A percentile compares a stretch with the other conserved stretches of the same genome.
Evolutionary conservation across 1,140 invertebrate genomes (phyloP).

Genomic region (Cyclina sinensis): DNA sequence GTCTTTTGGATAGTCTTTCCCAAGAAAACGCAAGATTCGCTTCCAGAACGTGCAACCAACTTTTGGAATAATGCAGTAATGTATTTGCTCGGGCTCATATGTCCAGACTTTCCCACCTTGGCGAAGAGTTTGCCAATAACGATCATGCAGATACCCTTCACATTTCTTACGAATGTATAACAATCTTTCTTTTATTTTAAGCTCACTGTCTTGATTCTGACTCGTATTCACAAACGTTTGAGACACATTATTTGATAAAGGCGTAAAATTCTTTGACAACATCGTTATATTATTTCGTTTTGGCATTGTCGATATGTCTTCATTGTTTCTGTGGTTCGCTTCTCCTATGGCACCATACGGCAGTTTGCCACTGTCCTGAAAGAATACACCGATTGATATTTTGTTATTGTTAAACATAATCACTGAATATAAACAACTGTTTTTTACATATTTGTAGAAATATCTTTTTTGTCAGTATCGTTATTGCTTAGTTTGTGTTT

Average conservation of each 20-base stretch:
- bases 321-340: neutral
- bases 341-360: neutral
- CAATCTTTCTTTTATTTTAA: neutral
- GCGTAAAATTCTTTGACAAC: neutral
- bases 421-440: no score
- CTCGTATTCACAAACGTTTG: neutral
- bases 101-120: neutral
- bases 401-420: no score
- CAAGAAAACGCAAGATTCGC: constrained; percentile 10
- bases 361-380: neutral
- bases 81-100: neutral
- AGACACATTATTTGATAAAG: neutral
- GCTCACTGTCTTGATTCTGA: neutral
- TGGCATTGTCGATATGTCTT: neutral
- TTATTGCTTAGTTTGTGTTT: no score
- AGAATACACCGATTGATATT: no score
- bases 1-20: neutral
- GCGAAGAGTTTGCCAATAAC: neutral
- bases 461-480: no score
- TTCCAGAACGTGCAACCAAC: constrained; percentile 55
- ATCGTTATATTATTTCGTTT: neutral
- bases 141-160: neutral
- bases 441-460: no score
- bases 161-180: neutral
- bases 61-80: constrained; percentile 52